Evolutionary conservation across 2,888 invertebrate genomes (phyloP), one percentile per base, ranked within the genome.

Genomic region (Latrodectus hesperus): DNA sequence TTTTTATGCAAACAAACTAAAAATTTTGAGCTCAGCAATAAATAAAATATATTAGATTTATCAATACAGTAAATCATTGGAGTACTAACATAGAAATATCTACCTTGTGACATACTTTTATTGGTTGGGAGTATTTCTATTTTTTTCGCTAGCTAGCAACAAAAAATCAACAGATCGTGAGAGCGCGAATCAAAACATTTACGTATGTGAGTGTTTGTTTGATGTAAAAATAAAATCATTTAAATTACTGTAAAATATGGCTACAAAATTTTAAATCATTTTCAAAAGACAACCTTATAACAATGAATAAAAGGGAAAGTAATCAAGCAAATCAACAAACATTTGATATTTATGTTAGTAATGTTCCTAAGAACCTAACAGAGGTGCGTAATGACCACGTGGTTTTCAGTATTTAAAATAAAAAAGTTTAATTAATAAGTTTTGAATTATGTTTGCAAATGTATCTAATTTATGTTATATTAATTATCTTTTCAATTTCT

Each of bases 261-360:
- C 9, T 14, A 14, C 11, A 22, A n/a, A 10, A 38, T 38, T 38
- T 53, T 73, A 38, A 38, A 38, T 38, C 38, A 38, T 38, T 38
- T 4, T 4, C 38, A 38, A 38, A 38, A 38, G 38, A 38, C 38
- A 6, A 38, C 38, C 38, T 22, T 38, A 76, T 17, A 64, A 78
- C 64, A 72, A 84, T 77, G 72, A 84, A 52, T 51, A 71, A 52
- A 78, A 72, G 71, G 52, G 78, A 78, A 55, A 53, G n/a, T 16
- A 74, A 60, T 72, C 64, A 77, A 71, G 52, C 26, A 9, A 49
- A 53, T 49, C 49, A 79, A 2, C 55, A 70, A 55, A 85, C 85
- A 4, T 85, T 60, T 64, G 85, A 85, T 80, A 60, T 85, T 64
- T 85, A 80, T 53, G 71, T 85, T 11, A 75, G 80, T 75, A 74